Percentiles rank a stretch among this genome's conserved stretches.
Evolutionary conservation across 1,140 invertebrate species (phyloP).

Genomic region (Gryllus bimaculatus): DNA sequence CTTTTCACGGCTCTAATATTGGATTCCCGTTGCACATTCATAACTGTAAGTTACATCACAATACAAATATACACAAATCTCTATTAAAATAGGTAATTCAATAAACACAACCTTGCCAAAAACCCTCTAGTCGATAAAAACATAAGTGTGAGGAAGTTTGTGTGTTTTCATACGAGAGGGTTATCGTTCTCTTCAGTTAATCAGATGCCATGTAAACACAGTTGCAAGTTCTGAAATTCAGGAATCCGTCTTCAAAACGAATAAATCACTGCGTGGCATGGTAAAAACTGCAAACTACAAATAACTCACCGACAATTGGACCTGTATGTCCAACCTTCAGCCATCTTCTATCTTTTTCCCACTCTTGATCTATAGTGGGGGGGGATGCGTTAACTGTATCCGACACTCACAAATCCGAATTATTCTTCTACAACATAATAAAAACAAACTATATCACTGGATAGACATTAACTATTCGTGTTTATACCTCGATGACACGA

Average conservation of each 20-base stretch:
- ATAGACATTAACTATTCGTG: too few species aligned
- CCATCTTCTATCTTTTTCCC: constrained; percentile 1
- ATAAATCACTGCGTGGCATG: background rate
- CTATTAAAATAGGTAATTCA: background rate
- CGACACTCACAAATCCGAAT: background rate
- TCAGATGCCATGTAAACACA: background rate
- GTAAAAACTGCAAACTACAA: background rate
- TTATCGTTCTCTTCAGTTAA: background rate
- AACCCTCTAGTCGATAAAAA: background rate
- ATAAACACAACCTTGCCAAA: background rate
- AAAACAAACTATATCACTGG: too few species aligned
- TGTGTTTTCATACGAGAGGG: background rate
- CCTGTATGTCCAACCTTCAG: background rate
- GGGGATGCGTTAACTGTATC: background rate
- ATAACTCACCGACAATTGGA: background rate
- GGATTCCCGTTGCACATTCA: too few species aligned
- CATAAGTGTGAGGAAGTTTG: background rate
- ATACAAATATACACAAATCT: too few species aligned
- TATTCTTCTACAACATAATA: too few species aligned
- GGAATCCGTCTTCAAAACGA: background rate
- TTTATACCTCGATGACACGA: too few species aligned
- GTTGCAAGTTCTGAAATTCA: background rate
- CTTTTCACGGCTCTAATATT: background rate
- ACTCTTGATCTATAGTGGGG: background rate
- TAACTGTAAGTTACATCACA: too few species aligned